Percentiles rank a stretch among this genome's conserved stretches.
Conservation (phyloP, 2,113 vertebrate species). For the Garra rufa region DNA sequence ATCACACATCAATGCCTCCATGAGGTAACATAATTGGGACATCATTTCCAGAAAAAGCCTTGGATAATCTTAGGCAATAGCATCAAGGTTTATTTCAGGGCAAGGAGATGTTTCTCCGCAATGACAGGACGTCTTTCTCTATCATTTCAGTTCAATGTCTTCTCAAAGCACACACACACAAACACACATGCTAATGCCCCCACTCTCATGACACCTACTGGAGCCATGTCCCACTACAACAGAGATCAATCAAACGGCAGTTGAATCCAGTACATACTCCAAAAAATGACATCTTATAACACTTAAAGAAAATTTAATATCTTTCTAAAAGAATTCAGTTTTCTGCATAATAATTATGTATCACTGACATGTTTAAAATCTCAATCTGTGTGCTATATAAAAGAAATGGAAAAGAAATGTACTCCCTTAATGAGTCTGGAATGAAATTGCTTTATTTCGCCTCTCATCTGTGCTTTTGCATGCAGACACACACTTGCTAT, state of each 20-base stretch:
- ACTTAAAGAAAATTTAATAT: background rate
- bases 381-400: background rate
- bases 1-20: constrained; percentile 49
- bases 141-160: background rate
- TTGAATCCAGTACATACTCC: background rate
- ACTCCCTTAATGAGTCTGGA: background rate
- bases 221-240: constrained; percentile 7
- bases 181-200: background rate
- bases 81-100: constrained; percentile 50
- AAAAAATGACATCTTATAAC: background rate
- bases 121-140: constrained; percentile 1
- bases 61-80: constrained; percentile 42
- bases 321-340: background rate
- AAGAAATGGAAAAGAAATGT: constrained; percentile 3
- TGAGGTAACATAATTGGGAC: constrained; percentile 51
- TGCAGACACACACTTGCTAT: constrained; percentile 21
- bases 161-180: constrained; percentile 9
- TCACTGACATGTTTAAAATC: background rate
- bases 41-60: constrained; percentile 49
- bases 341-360: background rate
- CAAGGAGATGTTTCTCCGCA: constrained; percentile 8
- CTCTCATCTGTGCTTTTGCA: constrained; percentile 16
- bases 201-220: constrained; percentile 46
- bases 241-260: background rate
- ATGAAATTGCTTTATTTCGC: background rate